Percentiles rank a stretch among this genome's conserved stretches.
These are phyloP conservation scores for Brevimyrus niger DNA, from an alignment of 2,113 vertebrate species.

Conservation along the genomic window DNA sequence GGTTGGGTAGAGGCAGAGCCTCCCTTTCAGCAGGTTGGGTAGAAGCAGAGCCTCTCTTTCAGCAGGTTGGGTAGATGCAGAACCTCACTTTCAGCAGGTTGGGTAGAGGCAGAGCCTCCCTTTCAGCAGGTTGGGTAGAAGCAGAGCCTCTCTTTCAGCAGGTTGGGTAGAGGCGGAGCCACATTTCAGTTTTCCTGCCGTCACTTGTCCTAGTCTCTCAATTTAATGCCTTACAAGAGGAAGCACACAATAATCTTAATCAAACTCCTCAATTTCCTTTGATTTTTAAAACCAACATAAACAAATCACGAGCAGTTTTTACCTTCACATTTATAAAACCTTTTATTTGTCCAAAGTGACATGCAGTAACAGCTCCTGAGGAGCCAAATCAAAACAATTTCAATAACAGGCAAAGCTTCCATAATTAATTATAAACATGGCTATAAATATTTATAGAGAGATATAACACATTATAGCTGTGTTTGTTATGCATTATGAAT, in stretches of 20 bases:
- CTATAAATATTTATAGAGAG: not conserved
- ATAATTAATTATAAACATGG: not conserved
- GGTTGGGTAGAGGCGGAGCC: not conserved
- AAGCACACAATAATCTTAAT: not conserved
- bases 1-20: not conserved
- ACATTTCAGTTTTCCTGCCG: not conserved
- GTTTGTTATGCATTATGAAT: not conserved
- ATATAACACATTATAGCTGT: not conserved
- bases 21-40: not conserved
- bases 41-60: fast-evolving
- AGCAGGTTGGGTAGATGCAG: not conserved
- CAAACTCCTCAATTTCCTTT: not conserved
- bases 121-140: not conserved
- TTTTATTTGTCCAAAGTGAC: not conserved
- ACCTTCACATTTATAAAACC: not conserved
- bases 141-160: not conserved
- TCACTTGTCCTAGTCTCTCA: not conserved
- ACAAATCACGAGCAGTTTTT: not conserved
- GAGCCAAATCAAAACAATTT: not conserved
- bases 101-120: not conserved
- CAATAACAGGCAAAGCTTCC: not conserved
- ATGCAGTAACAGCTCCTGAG: not conserved
- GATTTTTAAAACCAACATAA: not conserved
- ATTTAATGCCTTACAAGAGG: not conserved
- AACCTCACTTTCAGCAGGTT: not conserved